Conservation (phyloP, 2,888 invertebrate genomes). For the Campopleginae sp. region DNA sequence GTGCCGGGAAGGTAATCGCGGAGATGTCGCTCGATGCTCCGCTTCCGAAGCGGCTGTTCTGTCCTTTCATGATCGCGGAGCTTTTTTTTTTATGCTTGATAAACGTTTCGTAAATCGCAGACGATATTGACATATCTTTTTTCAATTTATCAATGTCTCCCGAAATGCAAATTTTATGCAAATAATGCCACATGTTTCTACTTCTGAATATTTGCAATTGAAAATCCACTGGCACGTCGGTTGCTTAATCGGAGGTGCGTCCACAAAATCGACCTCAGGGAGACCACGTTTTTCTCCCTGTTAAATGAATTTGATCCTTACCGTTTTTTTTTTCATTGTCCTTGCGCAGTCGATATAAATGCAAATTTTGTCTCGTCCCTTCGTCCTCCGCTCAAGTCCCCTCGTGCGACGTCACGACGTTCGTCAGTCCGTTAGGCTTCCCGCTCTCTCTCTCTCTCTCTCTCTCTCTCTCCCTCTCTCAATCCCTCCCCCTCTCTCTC, state of each 20-base stretch:
- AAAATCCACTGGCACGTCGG: constrained; percentile 33
- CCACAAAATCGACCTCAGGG: constrained; percentile 33
- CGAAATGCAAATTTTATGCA: not conserved
- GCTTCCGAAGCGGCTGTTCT: constrained; percentile 34
- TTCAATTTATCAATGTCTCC: not conserved
- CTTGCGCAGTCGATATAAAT: constrained; percentile 79
- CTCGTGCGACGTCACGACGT: constrained; percentile 62
- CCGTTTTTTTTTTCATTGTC: constrained; percentile 66
- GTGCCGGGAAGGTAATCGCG: constrained; percentile 29
- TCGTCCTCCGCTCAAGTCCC: constrained; percentile 18
- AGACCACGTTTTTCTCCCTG: constrained; percentile 32
- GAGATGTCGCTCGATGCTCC: constrained; percentile 53
- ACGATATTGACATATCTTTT: not conserved
- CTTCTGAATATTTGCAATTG: constrained; percentile 2
- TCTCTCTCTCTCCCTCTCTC: not conserved
- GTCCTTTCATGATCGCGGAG: not conserved
- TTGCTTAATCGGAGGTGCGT: constrained; percentile 40
- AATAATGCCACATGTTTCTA: not conserved
- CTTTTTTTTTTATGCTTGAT: not conserved
- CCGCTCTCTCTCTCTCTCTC: constrained; percentile 45
- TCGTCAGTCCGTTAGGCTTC: constrained; percentile 47
- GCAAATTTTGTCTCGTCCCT: constrained; percentile 72
- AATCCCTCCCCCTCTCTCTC: not conserved
- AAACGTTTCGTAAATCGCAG: not conserved
- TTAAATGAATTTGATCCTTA: constrained; percentile 78